These are phyloP conservation scores for Tetheella fluctuosa DNA, from an alignment of 2,888 invertebrate species.

Conservation along the genomic window DNA sequence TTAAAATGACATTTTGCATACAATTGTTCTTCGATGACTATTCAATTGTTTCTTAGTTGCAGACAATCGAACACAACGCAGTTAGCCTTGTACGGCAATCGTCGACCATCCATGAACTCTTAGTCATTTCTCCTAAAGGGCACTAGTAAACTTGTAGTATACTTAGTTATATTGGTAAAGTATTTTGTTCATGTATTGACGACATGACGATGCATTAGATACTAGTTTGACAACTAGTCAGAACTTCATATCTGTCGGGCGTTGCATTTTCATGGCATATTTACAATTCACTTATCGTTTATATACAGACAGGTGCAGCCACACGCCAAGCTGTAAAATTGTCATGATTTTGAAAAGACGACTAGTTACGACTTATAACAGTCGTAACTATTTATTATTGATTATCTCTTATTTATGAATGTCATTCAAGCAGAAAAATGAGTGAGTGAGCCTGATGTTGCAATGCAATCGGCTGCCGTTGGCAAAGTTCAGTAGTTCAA, in stretches of 20 bases:
- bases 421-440: slow-evolving; percentile 55
- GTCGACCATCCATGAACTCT: slow-evolving; percentile 23
- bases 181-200: slow-evolving; percentile 25
- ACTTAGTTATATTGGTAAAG: no score
- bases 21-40: slow-evolving; percentile 27
- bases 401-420: no score
- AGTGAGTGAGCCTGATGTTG: slow-evolving; percentile 59
- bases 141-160: slow-evolving; percentile 32
- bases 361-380: no score
- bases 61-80: not conserved
- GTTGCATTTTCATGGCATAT: slow-evolving; percentile 10
- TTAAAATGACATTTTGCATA: slow-evolving; percentile 27
- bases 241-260: slow-evolving; percentile 20
- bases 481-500: slow-evolving; percentile 78
- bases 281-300: slow-evolving; percentile 5
- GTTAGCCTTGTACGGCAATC: slow-evolving; percentile 18
- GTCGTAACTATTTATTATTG: no score
- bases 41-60: slow-evolving; percentile 22
- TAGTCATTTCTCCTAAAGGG: slow-evolving; percentile 34
- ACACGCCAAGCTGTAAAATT: not conserved
- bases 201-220: slow-evolving; percentile 13
- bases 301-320: not conserved
- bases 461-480: slow-evolving; percentile 67
- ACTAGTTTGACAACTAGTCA: slow-evolving; percentile 32
- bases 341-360: slow-evolving; percentile 9